Evolutionary conservation across 2,113 vertebrate species (phyloP).

Genomic region (Amphiprion percula): DNA sequence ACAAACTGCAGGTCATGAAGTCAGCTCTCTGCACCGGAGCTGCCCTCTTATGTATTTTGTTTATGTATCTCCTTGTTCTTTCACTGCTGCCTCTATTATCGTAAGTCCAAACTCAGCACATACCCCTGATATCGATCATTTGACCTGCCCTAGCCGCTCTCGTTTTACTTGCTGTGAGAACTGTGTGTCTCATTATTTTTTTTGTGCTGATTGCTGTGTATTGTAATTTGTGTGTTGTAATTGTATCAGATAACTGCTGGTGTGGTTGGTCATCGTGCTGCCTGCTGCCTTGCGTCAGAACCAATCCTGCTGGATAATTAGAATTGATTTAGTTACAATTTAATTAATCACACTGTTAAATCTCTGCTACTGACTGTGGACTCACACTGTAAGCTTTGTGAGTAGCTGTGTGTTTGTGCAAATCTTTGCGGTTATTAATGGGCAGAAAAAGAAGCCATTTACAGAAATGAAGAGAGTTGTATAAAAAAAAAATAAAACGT

Average conservation of each 20-base stretch:
- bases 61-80: conserved; percentile 27
- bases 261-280: conserved; percentile 52
- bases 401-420: conserved; percentile 8
- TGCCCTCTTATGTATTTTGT: conserved; percentile 23
- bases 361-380: conserved; percentile 86
- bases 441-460: conserved; percentile 25
- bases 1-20: conserved; percentile 24
- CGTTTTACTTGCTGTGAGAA: conserved; percentile 27
- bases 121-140: conserved; percentile 57
- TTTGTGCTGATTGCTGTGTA: conserved; percentile 33
- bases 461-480: conserved; percentile 14
- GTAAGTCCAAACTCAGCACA: conserved; percentile 50
- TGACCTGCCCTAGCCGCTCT: neutral
- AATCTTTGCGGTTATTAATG: conserved; percentile 16
- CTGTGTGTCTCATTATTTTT: conserved; percentile 36
- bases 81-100: conserved; percentile 14
- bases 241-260: conserved; percentile 58
- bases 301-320: conserved; percentile 87
- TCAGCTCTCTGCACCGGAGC: conserved; percentile 9
- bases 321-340: conserved; percentile 93
- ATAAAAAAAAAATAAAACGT: neutral
- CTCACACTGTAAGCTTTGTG: conserved; percentile 24
- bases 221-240: conserved; percentile 65
- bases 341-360: conserved; percentile 93
- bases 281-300: conserved; percentile 73